These are phyloP conservation scores for Aphelenchoides avenae DNA, from an alignment of 1,140 invertebrate genomes.

Conservation along the genomic window DNA sequence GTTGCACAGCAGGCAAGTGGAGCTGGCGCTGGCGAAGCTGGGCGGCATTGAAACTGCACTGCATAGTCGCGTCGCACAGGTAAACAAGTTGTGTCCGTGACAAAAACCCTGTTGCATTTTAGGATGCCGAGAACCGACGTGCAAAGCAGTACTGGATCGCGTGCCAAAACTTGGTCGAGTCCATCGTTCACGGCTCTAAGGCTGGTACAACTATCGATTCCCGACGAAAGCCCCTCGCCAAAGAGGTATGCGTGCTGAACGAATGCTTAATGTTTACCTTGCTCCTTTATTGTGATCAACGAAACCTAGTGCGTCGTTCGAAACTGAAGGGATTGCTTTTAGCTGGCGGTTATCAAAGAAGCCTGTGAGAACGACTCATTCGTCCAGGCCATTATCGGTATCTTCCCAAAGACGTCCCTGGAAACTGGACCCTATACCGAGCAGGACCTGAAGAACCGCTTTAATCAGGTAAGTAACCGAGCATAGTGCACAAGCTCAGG, in stretches of 20 bases:
- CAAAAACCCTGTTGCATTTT: constrained; percentile 49
- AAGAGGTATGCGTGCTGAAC: constrained; percentile 66
- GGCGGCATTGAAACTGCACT: constrained; percentile 81
- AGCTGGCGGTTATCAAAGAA: constrained; percentile 40
- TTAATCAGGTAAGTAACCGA: constrained; percentile 68
- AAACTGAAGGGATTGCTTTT: background rate
- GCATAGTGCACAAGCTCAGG: constrained; percentile 21
- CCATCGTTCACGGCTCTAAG: constrained; percentile 67
- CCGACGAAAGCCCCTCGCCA: constrained; percentile 70
- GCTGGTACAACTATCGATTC: constrained; percentile 61
- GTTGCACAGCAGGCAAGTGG: constrained; percentile 72
- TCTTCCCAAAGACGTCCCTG: constrained; percentile 72
- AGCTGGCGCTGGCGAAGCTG: constrained; percentile 74
- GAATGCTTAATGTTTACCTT: no score
- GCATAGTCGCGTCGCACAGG: constrained; percentile 67
- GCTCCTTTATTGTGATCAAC: constrained; percentile 4
- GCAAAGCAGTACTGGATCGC: constrained; percentile 85
- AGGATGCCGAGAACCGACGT: constrained; percentile 74
- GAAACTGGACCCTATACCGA: constrained; percentile 79
- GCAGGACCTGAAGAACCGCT: constrained; percentile 75
- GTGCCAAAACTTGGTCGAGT: constrained; percentile 75
- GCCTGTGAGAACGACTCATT: constrained; percentile 64
- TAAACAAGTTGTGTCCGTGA: constrained; percentile 15
- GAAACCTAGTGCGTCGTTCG: constrained; percentile 1
- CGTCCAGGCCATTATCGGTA: constrained; percentile 70